Conservation (phyloP, 2,888 invertebrate species). For the Itoplectis maculator region DNA sequence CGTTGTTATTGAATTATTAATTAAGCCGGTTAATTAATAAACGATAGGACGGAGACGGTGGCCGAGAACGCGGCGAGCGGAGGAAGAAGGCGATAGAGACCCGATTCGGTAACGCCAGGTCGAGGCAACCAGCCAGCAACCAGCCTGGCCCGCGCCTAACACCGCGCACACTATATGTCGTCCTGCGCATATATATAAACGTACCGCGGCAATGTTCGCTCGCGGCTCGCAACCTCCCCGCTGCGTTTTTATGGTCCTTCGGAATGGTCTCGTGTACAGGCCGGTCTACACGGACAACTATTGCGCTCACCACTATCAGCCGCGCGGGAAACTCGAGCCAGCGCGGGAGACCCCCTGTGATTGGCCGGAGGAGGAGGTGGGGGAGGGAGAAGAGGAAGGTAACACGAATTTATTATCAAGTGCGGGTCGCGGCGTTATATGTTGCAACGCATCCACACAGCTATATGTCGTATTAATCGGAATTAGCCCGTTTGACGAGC, state of each 20-base stretch:
- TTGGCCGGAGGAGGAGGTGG: constrained; percentile 26
- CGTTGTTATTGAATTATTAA: constrained; percentile 80
- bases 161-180: constrained; percentile 11
- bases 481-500: constrained; percentile 27
- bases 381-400: constrained; percentile 32
- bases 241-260: constrained; percentile 56
- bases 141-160: constrained; percentile 1
- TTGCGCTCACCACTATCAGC: constrained; percentile 47
- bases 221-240: constrained; percentile 29
- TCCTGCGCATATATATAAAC: constrained; percentile 31
- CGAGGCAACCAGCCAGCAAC: constrained; percentile 68
- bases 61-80: constrained; percentile 43
- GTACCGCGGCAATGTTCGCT: constrained; percentile 42
- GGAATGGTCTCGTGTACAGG: constrained; percentile 49
- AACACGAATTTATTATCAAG: constrained; percentile 64
- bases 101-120: constrained; percentile 26
- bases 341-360: constrained; percentile 37
- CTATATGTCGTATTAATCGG: constrained; percentile 27
- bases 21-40: constrained; percentile 80
- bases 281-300: constrained; percentile 57
- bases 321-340: constrained; percentile 35
- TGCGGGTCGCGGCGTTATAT: constrained; percentile 39
- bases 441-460: constrained; percentile 23
- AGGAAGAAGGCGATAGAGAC: constrained; percentile 25
- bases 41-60: constrained; percentile 74